Conservation (phyloP, 2,113 vertebrate genomes). For the Phalacrocorax brasilianus region DNA sequence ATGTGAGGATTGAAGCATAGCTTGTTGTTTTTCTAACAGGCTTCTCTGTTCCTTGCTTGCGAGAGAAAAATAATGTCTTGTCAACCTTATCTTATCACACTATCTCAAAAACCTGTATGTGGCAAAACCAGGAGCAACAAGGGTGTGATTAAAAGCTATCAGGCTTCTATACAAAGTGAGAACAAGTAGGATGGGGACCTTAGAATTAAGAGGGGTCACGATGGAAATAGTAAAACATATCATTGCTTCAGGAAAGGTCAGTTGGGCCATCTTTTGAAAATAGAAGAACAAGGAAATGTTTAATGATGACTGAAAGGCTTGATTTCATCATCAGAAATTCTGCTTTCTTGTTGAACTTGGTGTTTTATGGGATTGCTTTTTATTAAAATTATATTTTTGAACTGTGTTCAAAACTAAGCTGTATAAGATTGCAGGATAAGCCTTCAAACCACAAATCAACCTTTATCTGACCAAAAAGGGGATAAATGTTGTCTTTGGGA, state of each 20-base stretch:
- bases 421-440: not conserved
- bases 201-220: not conserved
- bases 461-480: not conserved
- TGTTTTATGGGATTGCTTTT: not conserved
- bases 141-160: not conserved
- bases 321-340: not conserved
- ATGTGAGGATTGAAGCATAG: not conserved
- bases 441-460: slow-evolving; percentile 8
- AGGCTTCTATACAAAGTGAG: not conserved
- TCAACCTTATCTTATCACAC: not conserved
- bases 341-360: not conserved
- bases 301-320: not conserved
- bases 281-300: not conserved
- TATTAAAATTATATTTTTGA: not conserved
- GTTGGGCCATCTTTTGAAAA: not conserved
- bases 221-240: not conserved
- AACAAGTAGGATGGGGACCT: not conserved
- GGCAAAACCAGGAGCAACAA: not conserved
- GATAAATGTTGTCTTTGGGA: not conserved
- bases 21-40: not conserved
- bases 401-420: not conserved
- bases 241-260: not conserved
- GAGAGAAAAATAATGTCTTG: not conserved
- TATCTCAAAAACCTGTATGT: not conserved
- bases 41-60: not conserved